A percentile compares a stretch with the other conserved stretches of the same genome.
phyloP scores from a whole-genome alignment of 2,113 vertebrate species.

The Pampusana beccarii region DNA sequence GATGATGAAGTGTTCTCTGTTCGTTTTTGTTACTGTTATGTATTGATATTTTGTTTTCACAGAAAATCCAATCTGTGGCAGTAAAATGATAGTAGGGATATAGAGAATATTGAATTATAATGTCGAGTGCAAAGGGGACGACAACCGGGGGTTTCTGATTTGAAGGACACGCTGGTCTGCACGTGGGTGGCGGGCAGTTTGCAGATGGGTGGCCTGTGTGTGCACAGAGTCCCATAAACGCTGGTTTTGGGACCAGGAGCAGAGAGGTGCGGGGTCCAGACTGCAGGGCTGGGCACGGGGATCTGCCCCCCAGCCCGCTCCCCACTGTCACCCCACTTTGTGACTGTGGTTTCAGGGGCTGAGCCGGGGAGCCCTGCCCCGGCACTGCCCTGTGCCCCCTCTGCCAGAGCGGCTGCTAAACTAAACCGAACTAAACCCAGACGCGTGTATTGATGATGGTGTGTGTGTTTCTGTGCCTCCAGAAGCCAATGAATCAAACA shows the following conservation, averaged over 20 bases:
- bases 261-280: no score
- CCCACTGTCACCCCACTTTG: no score
- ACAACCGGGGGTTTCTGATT: background rate
- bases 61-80: background rate
- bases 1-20: background rate
- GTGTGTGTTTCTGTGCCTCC: background rate
- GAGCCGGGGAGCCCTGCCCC: background rate
- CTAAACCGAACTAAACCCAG: background rate
- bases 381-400: background rate
- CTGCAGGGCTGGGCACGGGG: background rate
- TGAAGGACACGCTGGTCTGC: background rate
- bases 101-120: background rate
- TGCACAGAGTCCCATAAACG: no score
- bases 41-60: background rate
- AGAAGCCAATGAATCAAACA: background rate
- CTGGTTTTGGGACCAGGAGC: background rate
- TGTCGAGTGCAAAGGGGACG: rapidly evolving
- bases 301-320: no score
- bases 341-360: background rate
- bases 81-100: background rate
- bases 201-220: no score
- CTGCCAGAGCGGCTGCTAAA: rapidly evolving
- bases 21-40: background rate
- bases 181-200: rapidly evolving
- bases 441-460: rapidly evolving